These are phyloP conservation scores for Oligia strigilis DNA, from an alignment of 2,888 invertebrate genomes.

Conservation along the genomic window DNA sequence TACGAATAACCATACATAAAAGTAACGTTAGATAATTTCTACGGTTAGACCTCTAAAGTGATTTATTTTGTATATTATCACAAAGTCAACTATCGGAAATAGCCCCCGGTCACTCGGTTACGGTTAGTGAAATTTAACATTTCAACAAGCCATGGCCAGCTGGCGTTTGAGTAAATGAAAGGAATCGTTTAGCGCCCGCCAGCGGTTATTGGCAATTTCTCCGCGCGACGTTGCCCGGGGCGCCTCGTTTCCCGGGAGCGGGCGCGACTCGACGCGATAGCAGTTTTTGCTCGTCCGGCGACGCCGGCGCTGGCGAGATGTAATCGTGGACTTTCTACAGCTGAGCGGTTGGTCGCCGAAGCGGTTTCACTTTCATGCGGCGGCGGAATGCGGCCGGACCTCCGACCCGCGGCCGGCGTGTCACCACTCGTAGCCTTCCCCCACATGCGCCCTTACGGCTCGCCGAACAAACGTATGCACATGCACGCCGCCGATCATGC, in stretches of 20 bases:
- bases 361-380: conserved; percentile 90
- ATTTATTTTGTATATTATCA: conserved; percentile 71
- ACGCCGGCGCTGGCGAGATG: conserved; percentile 81
- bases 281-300: conserved; percentile 87
- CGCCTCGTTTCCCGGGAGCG: conserved; percentile 86
- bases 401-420: conserved; percentile 85
- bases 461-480: conserved; percentile 51
- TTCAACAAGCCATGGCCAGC: conserved; percentile 70
- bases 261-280: conserved; percentile 80
- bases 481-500: conserved; percentile 59
- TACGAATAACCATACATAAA: conserved; percentile 68
- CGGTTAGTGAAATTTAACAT: conserved; percentile 79
- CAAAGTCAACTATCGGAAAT: conserved; percentile 70
- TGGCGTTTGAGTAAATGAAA: conserved; percentile 79
- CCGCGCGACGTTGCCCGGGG: conserved; percentile 80
- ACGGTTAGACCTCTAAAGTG: conserved; percentile 67
- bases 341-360: conserved; percentile 82
- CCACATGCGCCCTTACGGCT: conserved; percentile 66
- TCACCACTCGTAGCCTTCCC: conserved; percentile 72
- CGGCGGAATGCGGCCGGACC: conserved; percentile 89
- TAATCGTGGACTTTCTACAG: conserved; percentile 90
- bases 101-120: conserved; percentile 73
- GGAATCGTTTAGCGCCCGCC: conserved; percentile 79
- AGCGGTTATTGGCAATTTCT: conserved; percentile 83
- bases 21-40: conserved; percentile 73